Evolutionary conservation across 2,113 vertebrate genomes (phyloP), one percentile per base, ranked within the genome.

Genomic region (Microtus ochrogaster): DNA sequence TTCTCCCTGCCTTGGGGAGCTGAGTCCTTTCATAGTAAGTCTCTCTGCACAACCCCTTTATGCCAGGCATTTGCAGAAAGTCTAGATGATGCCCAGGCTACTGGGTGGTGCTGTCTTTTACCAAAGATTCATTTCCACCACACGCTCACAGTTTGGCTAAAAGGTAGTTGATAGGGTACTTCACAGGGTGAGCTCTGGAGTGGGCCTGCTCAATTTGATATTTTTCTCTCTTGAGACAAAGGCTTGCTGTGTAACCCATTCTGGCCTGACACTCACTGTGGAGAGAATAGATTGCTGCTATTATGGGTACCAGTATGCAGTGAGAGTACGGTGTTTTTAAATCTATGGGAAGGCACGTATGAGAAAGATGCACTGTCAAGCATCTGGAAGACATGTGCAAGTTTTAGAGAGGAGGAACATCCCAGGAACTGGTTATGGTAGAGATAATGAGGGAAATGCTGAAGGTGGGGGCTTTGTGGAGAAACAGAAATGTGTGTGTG

Each of bases 391-490:
- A 77, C 79, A 49, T n/a, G 33, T 41, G 33, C 49, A 65, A 21
- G 19, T 39, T 58, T 87, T 26, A 19, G 28, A 44, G 49, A 89
- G 39, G 28, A 55, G 13, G 9, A 30, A 19, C 30, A 65, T 16
- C 70, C 49, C 24, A 47, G 49, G n/a, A 92, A 83, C 26, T 96
- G 89, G 72, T 70, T 88, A 61, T 52, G 44, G 44, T 79, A 26
- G n/a, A 66, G 3, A 12, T 58, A 39, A 49, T 30, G 65, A 81
- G 9, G 39, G 41, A 52, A 66, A 78, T 49, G 63, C 30, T 12
- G 39, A 16, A 39, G 22, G 24, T 61, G 68, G 19, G 22, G 39
- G 66, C 3, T 30, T n/a, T 26, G 33, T 61, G 55, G 39, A 58
- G 47, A 92, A 92, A 68, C 44, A 81, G 86, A 90, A 49, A 17